Percentiles rank a stretch among this genome's conserved stretches.
Conservation (phyloP, 1,140 invertebrate species). For the Marisa cornuarietis region DNA sequence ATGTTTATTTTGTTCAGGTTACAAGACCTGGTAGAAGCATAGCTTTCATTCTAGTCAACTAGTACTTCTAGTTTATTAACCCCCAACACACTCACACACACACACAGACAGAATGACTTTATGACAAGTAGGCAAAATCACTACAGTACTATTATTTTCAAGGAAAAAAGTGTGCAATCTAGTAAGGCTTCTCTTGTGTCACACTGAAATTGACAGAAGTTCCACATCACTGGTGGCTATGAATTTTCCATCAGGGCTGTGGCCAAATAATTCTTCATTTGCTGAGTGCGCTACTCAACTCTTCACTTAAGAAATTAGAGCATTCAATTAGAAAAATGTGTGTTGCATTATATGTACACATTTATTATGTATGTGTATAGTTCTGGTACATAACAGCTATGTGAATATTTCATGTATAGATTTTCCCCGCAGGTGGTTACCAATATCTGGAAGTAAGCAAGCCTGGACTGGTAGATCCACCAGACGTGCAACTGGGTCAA, state of each 20-base stretch:
- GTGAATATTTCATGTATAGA: too few relatives aligned
- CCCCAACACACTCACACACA: conserved; percentile 7
- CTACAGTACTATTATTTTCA: background rate
- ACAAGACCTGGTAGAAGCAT: background rate
- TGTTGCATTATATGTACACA: too few relatives aligned
- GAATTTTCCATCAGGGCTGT: too few relatives aligned
- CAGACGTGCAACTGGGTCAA: conserved; percentile 51
- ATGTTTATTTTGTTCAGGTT: background rate
- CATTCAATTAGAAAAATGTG: too few relatives aligned
- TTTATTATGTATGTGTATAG: too few relatives aligned
- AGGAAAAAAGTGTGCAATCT: background rate
- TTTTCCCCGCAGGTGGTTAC: conserved; percentile 47
- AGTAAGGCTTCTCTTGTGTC: too few relatives aligned
- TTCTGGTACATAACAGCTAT: too few relatives aligned
- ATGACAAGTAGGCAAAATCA: background rate
- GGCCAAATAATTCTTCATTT: too few relatives aligned
- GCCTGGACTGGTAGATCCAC: conserved; percentile 48
- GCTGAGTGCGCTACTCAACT: too few relatives aligned
- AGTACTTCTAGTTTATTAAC: background rate
- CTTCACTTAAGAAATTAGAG: too few relatives aligned
- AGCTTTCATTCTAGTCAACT: background rate
- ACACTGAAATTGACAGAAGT: too few relatives aligned
- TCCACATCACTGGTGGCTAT: too few relatives aligned
- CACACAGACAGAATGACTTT: background rate
- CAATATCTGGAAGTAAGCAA: conserved; percentile 61